Base-by-base conservation (phyloP, 2,797 vertebrate species). In the Pangasius sanitwongsei region DNA sequence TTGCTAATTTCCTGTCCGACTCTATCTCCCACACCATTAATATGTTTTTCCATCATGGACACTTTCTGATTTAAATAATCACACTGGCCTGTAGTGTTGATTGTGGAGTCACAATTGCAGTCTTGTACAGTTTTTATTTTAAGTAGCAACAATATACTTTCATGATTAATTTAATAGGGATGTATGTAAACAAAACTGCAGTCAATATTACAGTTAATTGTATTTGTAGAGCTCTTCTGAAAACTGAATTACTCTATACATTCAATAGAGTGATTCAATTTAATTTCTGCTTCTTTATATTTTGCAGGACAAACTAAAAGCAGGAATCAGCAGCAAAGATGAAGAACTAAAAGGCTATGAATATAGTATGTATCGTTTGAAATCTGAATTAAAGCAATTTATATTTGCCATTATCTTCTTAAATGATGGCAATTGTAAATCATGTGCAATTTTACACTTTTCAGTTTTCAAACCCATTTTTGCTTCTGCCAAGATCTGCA, bases 381-480 rank as follows among this genome's bases (percentile, higher is more conserved):
- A 48, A 44, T 65, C 37, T 44, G 16, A 63, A 61, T 16, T 2
- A 82, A 82, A 82, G 31, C 31, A 31, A 18, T 31, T 28, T 34
- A 48, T 50, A 34, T 48, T 48, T 80, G 77, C 0, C 0, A 4
- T 34, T 80, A 18, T 31, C n/a, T 34, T 57, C 15, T 78, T 78
- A 55, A 48, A 80, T 80, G 2, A 80, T 11, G 34, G 23, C 34
- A 61, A 61, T 44, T 63, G 20, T 44, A 83, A 63, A 28, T 63
- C 11, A 9, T 48, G 8, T 83, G 2, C 23, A 16, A 85, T 31
- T 69, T 69, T 53, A 53, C 20, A 12, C 41, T 57, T 4, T 85
- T 11, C 90, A 99, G 98, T 99, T 94, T 99, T 99, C 92, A 98
- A 97, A 94, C 98, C 98, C 2, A 94, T 99, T 86, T 98, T 97